Base-by-base conservation (phyloP, 2,797 vertebrate genomes). In the Lindbergichthys nudifrons region DNA sequence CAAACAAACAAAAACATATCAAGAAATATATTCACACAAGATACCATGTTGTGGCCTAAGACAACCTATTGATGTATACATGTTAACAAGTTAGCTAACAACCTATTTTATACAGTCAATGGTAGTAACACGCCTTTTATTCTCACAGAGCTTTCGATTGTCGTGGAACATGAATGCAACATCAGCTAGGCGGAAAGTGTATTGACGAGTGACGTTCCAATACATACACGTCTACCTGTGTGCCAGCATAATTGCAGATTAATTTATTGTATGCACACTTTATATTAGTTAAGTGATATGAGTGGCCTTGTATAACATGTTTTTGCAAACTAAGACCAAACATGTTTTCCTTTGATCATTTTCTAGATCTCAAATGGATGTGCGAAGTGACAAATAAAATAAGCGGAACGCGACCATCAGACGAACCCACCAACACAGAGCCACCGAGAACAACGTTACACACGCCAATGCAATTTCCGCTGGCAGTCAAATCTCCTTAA, bases 161-260 rank as follows among this genome's bases (percentile, higher is more conserved):
- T 4, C 5, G 0, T 12, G 5, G 52, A 0, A 15, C 67, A 0
- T 80, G 74, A 89, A 89, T 12, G 77, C 63, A 71, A 9, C 80
- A 74, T 18, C 43, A 16, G 59, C 43, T 4, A 64, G 67, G 32
- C 78, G 76, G 82, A 80, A 81, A 50, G 21, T n/a, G 42, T 30
- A 10, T 3, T 6, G 0, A 12, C 30, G 8, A 23, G 16, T 11
- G 9, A 0, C 26, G 71, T 84, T 12, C 80, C 50, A 80, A 69
- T 32, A 62, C 18, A 60, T 26, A 11, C 1, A 0, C 0, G 3
- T 16, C 47, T 23, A 50, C 45, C 16, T 50, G 0, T 19, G 11
- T 3, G 6, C 1, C 4, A 19, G 36, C 1, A 30, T 0, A 23
- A 58, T 6, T 30, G 4, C 5, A 2, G 2, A 42, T 19, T 43